Percentiles rank a stretch among this genome's conserved stretches.
phyloP scores from a whole-genome alignment of 2,797 vertebrate species.

The Orientallactaga sibirica region DNA sequence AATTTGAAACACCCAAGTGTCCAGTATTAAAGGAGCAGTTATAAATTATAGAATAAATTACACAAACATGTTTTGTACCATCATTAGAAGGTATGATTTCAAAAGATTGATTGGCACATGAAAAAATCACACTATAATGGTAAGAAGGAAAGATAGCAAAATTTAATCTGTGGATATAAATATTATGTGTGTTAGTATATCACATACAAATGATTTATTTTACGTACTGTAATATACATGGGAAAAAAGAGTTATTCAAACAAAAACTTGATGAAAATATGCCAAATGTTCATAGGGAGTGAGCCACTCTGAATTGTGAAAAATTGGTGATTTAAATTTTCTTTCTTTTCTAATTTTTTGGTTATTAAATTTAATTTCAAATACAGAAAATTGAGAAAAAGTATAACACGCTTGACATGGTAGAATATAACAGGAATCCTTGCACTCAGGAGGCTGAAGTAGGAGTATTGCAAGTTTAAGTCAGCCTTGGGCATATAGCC shows the following conservation, averaged over 20 bases:
- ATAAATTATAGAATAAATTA: conserved; percentile 11
- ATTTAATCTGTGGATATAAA: neutral
- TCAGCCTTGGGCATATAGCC: neutral
- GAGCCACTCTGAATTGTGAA: neutral
- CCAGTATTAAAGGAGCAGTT: conserved; percentile 38
- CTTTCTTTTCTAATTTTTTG: conserved; percentile 8
- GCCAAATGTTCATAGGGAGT: conserved; percentile 35
- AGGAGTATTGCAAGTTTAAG: neutral
- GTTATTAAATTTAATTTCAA: conserved; percentile 46
- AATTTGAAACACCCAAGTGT: conserved; percentile 15
- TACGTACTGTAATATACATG: neutral
- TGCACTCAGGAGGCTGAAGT: neutral
- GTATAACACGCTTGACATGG: neutral
- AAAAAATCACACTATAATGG: neutral
- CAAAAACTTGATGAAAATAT: conserved; percentile 20
- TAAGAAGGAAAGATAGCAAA: conserved; percentile 1
- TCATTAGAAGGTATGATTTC: conserved; percentile 33
- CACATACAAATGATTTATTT: neutral
- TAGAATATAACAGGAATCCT: neutral
- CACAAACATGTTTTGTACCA: neutral
- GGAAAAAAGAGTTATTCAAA: neutral
- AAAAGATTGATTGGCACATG: conserved; percentile 15
- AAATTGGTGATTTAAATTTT: conserved; percentile 38
- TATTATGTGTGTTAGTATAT: neutral
- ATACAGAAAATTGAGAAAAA: conserved; percentile 22